Evolutionary conservation across 2,888 invertebrate species (phyloP).

Genomic region (Rotaria magnacalcarata): DNA sequence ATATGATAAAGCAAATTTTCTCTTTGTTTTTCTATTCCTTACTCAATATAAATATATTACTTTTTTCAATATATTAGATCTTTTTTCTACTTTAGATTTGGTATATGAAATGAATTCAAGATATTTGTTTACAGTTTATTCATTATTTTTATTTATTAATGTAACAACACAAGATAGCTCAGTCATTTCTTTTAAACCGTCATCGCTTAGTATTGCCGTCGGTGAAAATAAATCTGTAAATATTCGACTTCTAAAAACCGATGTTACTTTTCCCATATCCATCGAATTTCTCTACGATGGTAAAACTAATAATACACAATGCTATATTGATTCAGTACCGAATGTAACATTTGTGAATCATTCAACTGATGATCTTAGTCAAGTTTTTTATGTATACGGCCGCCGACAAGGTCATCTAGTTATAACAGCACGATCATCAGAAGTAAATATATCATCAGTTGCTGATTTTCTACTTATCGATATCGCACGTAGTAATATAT

Average conservation of each 20-base stretch:
- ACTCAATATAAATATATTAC: no score
- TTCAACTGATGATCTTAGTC: not conserved
- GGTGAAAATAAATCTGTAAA: not conserved
- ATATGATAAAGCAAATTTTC: not conserved
- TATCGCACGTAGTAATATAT: conserved; percentile 1
- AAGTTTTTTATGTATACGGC: not conserved
- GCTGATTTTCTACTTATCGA: conserved; percentile 37
- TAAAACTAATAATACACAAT: not conserved
- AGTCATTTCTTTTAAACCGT: not conserved
- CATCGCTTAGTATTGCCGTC: not conserved
- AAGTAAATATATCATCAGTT: not conserved
- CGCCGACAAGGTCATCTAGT: not conserved
- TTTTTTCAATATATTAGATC: no score
- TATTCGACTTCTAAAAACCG: not conserved
- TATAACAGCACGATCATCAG: not conserved
- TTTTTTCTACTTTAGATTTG: no score
- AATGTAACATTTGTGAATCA: not conserved
- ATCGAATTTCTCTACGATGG: not conserved
- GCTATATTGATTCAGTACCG: not conserved
- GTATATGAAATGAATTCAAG: not conserved
- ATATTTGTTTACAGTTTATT: not conserved
- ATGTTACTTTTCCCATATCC: not conserved
- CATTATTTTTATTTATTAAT: not conserved
- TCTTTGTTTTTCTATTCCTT: not conserved
- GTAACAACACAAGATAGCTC: not conserved